Base-by-base conservation (phyloP, 1,140 invertebrate genomes). In the Coptotermes formosanus region DNA sequence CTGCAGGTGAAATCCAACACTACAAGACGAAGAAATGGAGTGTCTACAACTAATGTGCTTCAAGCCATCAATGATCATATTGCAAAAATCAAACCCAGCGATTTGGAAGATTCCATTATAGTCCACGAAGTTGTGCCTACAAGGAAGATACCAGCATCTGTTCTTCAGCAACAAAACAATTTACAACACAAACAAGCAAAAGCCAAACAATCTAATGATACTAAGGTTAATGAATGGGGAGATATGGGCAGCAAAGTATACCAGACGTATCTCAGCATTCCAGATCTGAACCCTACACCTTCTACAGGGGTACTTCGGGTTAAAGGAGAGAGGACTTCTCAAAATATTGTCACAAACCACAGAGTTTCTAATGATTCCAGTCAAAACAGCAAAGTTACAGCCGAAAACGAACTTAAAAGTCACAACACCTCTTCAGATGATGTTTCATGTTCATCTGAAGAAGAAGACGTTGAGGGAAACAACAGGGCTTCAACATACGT, bases 61-160 rank as follows among this genome's bases (percentile, higher is more conserved):
- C 82, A 86, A 59, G 30, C 52, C 44, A 64, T 86, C 45, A 86
- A 86, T 55, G 59, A 83, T 25, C 75, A 86, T 44, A 82, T 86
- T 30, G 82, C 45, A 44, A 83, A 86, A 83, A 44, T 86, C 21
- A 83, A 86, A 44, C 30, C 64, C 11, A 82, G 38, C 14, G 86
- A 86, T 69, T 55, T 86, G 82, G 82, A 86, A 45, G 52, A 83
- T 86, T 43, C 86, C 8, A 45, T 86, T 23, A 32, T 86, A 48
- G 82, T 86, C 32, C 45, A 83, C 25, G 43, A 86, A 38, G 86
- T 86, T 30, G 86, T 86, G 30, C 82, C 86, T 25, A 83, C 30
- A 52, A 83, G 52, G 48, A 52, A 52, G 23, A 86, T 86, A 19
- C 82, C 86, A 32, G 32, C 8, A 16, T 30, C 75, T 48, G 38